A percentile compares a stretch with the other conserved stretches of the same genome.
Conservation (phyloP, 2,888 invertebrate species). For the Xestia rhomboidea region DNA sequence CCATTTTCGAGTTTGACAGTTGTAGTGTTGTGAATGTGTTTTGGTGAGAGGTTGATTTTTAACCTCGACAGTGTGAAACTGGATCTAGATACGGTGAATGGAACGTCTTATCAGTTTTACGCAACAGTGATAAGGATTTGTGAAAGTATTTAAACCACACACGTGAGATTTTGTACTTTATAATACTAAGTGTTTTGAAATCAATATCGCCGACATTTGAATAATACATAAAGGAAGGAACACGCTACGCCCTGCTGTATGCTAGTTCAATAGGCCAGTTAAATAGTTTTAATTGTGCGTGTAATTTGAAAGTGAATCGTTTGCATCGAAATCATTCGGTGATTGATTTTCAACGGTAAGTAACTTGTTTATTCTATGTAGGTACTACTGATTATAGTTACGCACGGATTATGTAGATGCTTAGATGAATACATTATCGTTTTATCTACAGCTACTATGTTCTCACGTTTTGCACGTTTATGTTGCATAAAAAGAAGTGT, state of each 20-base stretch:
- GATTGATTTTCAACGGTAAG: conserved; percentile 60
- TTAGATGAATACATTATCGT: conserved; percentile 42
- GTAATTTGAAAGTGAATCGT: conserved; percentile 67
- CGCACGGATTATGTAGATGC: conserved; percentile 24
- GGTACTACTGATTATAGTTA: conserved; percentile 19
- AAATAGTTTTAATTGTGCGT: conserved; percentile 70
- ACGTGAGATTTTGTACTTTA: conserved; percentile 46
- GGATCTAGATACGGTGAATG: conserved; percentile 33
- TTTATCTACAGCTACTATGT: conserved; percentile 29
- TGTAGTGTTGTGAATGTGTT: conserved; percentile 51
- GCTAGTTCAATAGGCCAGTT: conserved; percentile 65
- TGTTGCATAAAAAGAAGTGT: conserved; percentile 43
- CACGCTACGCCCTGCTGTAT: conserved; percentile 73
- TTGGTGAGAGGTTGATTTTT: conserved; percentile 21
- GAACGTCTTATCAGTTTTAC: conserved; percentile 62
- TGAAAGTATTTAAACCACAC: conserved; percentile 65
- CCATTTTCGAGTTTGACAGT: conserved; percentile 56
- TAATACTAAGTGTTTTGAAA: conserved; percentile 66
- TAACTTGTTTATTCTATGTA: conserved; percentile 39
- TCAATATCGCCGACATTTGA: conserved; percentile 71
- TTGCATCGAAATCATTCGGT: conserved; percentile 43
- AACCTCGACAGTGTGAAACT: conserved; percentile 16
- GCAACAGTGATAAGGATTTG: conserved; percentile 70
- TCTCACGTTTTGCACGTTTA: conserved; percentile 51
- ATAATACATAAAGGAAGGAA: conserved; percentile 74